Conservation (phyloP, 2,888 invertebrate species). For the Caenorhabditis japonica region DNA sequence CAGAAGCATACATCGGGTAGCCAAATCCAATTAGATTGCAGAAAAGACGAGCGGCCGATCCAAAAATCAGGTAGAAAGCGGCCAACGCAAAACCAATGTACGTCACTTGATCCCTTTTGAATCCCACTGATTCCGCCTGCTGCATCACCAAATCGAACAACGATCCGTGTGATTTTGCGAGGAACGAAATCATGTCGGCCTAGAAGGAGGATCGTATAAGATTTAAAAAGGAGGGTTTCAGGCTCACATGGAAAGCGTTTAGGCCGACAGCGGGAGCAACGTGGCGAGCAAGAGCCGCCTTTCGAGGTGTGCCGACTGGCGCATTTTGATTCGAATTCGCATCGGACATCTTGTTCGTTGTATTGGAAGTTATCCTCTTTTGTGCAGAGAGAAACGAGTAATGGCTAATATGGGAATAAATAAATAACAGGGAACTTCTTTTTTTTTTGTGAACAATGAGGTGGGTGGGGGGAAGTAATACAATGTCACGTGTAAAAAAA, state of each 20-base stretch:
- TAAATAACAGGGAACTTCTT: too few species aligned
- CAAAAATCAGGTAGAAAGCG: constrained; percentile 91
- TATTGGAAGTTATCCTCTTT: too few species aligned
- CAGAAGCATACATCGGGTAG: constrained; percentile 90
- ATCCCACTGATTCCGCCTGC: constrained; percentile 30
- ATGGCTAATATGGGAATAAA: too few species aligned
- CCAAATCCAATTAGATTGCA: constrained; percentile 94
- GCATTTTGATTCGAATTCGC: too few species aligned
- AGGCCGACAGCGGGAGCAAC: constrained; percentile 12
- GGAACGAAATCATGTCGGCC: constrained; percentile 49
- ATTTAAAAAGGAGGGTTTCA: constrained; percentile 5
- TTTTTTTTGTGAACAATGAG: too few species aligned
- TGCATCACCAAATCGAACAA: constrained; percentile 35
- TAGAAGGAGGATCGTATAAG: too few species aligned
- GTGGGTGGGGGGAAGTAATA: too few species aligned
- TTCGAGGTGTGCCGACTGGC: neutral
- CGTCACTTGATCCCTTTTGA: constrained; percentile 54
- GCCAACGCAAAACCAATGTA: constrained; percentile 76
- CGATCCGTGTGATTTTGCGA: constrained; percentile 44
- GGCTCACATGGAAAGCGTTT: constrained; percentile 23
- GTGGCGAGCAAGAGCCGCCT: constrained; percentile 1
- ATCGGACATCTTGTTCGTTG: too few species aligned
- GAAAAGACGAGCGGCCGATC: constrained; percentile 92
- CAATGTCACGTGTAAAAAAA: too few species aligned
- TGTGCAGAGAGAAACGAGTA: too few species aligned